These are phyloP conservation scores for Melanostoma mellinum DNA, from an alignment of 2,888 invertebrate genomes.

Conservation along the genomic window DNA sequence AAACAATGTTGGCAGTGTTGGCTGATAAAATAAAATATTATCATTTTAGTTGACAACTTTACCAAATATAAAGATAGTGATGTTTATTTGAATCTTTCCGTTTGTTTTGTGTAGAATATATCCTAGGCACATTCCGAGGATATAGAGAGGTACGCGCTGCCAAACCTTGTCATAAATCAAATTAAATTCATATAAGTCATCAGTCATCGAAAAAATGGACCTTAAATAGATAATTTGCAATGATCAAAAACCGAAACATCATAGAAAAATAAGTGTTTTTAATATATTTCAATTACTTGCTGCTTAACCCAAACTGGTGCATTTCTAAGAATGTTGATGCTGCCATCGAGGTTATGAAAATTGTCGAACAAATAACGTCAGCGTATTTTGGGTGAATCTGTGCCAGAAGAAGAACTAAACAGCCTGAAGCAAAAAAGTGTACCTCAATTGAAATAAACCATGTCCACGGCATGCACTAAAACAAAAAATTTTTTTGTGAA, in stretches of 20 bases:
- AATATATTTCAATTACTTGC: conserved; percentile 19
- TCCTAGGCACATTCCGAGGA: conserved; percentile 88
- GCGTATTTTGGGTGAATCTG: conserved; percentile 80
- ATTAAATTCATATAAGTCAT: conserved; percentile 85
- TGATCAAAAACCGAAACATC: too few relatives aligned
- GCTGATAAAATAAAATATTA: neutral
- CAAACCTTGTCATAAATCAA: conserved; percentile 89
- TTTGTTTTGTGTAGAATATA: conserved; percentile 87
- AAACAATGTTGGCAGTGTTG: neutral
- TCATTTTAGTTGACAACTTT: conserved; percentile 36
- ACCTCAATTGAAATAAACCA: conserved; percentile 91
- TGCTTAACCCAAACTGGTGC: conserved; percentile 41
- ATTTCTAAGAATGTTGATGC: conserved; percentile 82
- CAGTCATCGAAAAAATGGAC: conserved; percentile 74
- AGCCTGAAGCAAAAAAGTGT: conserved; percentile 88
- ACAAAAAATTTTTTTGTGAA: conserved; percentile 7
- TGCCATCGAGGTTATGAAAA: conserved; percentile 82
- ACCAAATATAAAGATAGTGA: conserved; percentile 75
- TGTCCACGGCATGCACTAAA: conserved; percentile 90
- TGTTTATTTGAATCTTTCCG: conserved; percentile 78
- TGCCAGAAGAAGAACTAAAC: conserved; percentile 85
- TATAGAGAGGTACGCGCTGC: conserved; percentile 88
- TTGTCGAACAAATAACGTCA: conserved; percentile 79
- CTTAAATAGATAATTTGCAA: neutral
- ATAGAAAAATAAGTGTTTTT: neutral